Evolutionary conservation across 2,113 vertebrate species (phyloP).

Genomic region (Hassar affinis): DNA sequence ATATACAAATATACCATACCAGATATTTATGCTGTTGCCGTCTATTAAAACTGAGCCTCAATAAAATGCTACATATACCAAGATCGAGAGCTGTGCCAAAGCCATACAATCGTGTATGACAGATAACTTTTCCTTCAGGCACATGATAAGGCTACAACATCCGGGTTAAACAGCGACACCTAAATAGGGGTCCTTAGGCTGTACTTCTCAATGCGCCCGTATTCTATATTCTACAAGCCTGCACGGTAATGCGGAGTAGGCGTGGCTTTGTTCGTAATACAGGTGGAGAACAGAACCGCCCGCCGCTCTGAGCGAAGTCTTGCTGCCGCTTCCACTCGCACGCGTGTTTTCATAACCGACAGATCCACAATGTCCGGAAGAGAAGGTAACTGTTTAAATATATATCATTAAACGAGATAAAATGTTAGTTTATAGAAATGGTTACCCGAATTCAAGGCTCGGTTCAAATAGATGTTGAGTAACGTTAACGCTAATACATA

Average conservation of each 20-base stretch:
- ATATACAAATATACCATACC: neutral
- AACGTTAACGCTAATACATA: neutral
- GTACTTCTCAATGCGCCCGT: neutral
- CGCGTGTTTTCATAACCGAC: slow-evolving; percentile 31
- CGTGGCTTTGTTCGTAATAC: neutral
- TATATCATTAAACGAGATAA: neutral
- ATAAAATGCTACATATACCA: neutral
- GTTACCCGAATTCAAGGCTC: neutral
- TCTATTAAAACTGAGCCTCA: neutral
- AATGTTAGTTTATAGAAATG: neutral
- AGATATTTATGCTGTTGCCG: neutral
- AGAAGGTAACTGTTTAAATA: slow-evolving; percentile 66
- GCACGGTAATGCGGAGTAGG: neutral
- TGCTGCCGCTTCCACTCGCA: slow-evolving; percentile 21
- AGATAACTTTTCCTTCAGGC: slow-evolving; percentile 37
- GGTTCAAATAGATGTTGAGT: neutral
- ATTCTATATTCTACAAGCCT: neutral
- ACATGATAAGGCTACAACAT: slow-evolving; percentile 43
- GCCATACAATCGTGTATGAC: neutral
- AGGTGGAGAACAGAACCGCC: slow-evolving; percentile 18
- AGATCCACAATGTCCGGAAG: slow-evolving; percentile 79
- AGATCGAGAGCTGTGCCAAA: neutral
- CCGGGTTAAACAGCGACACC: slow-evolving; percentile 43
- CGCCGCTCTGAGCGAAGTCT: neutral
- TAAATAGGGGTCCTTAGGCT: neutral